Evolutionary conservation across 2,888 invertebrate genomes (phyloP).

Genomic region (Drosophila parthenogenetica): DNA sequence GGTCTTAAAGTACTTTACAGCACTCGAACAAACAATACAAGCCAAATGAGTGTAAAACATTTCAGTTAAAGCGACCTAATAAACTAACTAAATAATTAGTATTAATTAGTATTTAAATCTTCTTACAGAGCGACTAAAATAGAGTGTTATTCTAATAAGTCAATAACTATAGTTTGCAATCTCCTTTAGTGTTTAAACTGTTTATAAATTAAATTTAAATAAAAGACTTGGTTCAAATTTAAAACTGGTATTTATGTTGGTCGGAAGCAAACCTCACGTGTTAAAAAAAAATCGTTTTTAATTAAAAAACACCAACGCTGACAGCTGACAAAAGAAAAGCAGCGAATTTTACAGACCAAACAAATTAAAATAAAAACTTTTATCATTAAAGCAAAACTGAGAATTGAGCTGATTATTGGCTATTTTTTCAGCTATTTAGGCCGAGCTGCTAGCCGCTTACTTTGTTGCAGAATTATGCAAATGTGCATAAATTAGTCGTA

Average conservation of each 20-base stretch:
- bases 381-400: too few species aligned
- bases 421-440: too few species aligned
- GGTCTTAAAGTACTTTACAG: neutral
- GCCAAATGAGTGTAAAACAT: neutral
- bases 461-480: neutral
- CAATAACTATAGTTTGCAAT: too few species aligned
- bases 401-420: too few species aligned
- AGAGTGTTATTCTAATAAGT: too few species aligned
- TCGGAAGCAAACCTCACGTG: constrained; percentile 8
- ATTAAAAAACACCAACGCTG: constrained; percentile 53
- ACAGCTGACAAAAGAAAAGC: constrained; percentile 36
- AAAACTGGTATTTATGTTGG: neutral
- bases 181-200: too few species aligned
- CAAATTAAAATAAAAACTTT: constrained; percentile 24
- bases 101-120: too few species aligned
- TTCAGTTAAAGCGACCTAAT: neutral
- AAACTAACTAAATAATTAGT: too few species aligned
- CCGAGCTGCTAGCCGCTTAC: neutral
- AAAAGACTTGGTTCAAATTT: too few species aligned
- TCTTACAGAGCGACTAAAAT: too few species aligned
- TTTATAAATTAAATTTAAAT: too few species aligned
- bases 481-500: constrained; percentile 30
- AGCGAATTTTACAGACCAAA: constrained; percentile 22
- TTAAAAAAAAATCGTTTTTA: constrained; percentile 46
- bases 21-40: neutral